Percentiles rank a stretch among this genome's conserved stretches.
phyloP scores from a whole-genome alignment of 2,888 invertebrate genomes.

The Alentia gelatinosa region DNA sequence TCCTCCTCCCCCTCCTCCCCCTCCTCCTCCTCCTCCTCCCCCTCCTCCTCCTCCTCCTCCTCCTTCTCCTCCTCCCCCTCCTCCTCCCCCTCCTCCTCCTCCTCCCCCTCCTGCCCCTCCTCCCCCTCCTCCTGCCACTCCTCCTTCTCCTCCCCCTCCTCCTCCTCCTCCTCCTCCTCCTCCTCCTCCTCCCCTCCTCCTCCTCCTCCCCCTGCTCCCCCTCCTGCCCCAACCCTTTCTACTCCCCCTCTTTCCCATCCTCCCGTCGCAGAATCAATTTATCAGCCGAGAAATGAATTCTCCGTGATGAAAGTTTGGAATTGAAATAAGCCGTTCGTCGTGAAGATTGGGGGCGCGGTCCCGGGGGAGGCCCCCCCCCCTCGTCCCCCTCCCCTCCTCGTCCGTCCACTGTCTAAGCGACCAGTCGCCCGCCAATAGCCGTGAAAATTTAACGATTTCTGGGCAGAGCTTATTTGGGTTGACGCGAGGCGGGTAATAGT shows the following conservation, averaged over 20 bases:
- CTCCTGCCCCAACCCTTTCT: not conserved
- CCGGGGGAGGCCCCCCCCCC: not conserved
- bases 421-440: not conserved
- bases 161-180: not conserved
- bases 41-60: not conserved
- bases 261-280: conserved; percentile 22
- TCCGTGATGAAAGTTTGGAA: conserved; percentile 47
- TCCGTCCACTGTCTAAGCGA: not conserved
- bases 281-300: conserved; percentile 22
- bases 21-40: not conserved
- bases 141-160: not conserved
- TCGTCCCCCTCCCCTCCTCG: not conserved
- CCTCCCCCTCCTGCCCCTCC: not conserved
- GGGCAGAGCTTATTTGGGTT: conserved; percentile 19
- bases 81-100: not conserved
- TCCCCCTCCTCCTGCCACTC: not conserved
- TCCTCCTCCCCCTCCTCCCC: not conserved
- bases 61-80: not conserved
- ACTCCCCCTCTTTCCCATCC: not conserved
- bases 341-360: conserved; percentile 20
- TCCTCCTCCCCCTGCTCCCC: not conserved
- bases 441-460: conserved; percentile 48
- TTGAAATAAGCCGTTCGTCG: conserved; percentile 38
- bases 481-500: conserved; percentile 22
- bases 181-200: not conserved